Base-by-base conservation (phyloP, 2,113 vertebrate species). In the Fukomys damarensis region DNA sequence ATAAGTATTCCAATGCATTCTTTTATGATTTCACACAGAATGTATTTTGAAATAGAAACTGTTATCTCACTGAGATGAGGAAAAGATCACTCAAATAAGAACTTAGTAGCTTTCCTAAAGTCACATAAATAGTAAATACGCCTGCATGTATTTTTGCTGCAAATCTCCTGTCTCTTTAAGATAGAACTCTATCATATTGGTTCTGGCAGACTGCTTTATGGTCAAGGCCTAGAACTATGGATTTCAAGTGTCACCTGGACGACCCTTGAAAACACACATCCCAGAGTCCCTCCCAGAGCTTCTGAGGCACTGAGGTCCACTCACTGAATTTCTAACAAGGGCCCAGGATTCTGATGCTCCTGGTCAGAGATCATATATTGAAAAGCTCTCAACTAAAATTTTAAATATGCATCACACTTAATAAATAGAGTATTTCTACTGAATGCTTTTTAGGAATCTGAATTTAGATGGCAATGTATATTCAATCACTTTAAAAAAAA, bases 61-160 rank as follows among this genome's bases (percentile, higher is more conserved):
- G 6, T 91, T 74, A 76, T 77, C 16, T 32, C 38, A 17, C 65
- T 96, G 7, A n/a, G 38, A 84, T 38, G 56, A 94, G 41, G 46
- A 89, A 89, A 89, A 8, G 17, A 87, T 85, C 17, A 8, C 49
- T 84, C 63, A 79, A 83, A 93, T 83, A 84, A 77, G 58, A 79
- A 85, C 9, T 43, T 84, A 90, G 28, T 63, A 80, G 41, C n/a
- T 86, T 89, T 1, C 16, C 68, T 4, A 5, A n/a, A 56, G 7
- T 54, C 24, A 89, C 24, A 35, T 76, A 86, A 87, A 58, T 13
- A 74, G 43, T 90, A 65, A 79, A 86, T 76, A 66, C 2, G 35
- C 49, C 49, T 35, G 13, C 2, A 56, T 5, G 58, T 38, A n/a
- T 84, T 61, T 5, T 58, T 76, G 79, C 13, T 88, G 63, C 26